These are phyloP conservation scores for Acromyrmex charruanus DNA, from an alignment of 1,140 invertebrate species.

Conservation along the genomic window DNA sequence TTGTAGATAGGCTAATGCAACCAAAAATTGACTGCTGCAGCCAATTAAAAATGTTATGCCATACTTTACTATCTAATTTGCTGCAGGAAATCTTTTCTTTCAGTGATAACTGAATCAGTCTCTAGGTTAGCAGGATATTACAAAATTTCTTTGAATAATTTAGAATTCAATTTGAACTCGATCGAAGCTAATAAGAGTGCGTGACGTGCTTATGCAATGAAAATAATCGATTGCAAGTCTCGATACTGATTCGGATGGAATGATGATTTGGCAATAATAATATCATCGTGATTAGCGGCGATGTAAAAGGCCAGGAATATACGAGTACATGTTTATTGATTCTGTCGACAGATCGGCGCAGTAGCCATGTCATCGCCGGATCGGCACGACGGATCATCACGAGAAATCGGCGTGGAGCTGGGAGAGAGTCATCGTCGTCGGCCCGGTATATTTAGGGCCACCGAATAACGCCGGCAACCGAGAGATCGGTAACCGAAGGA, in stretches of 20 bases:
- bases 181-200: background rate
- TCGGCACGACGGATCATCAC: constrained; percentile 72
- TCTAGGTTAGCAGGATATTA: background rate
- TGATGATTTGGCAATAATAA: constrained; percentile 31
- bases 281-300: constrained; percentile 3
- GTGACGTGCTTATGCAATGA: background rate
- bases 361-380: constrained; percentile 78
- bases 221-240: constrained; percentile 15
- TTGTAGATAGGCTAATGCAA: no score
- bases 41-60: no score
- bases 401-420: constrained; percentile 78
- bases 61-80: no score
- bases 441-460: constrained; percentile 58
- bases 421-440: constrained; percentile 74
- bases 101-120: background rate
- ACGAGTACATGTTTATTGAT: constrained; percentile 7
- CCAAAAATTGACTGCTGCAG: no score
- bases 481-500: constrained; percentile 68
- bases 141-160: constrained; percentile 51
- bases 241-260: background rate
- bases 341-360: constrained; percentile 62
- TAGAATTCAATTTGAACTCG: background rate
- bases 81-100: no score
- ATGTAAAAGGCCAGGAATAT: background rate
- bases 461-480: constrained; percentile 54